Evolutionary conservation across 2,888 invertebrate species (phyloP).

Genomic region (Plemyria rubiginata): DNA sequence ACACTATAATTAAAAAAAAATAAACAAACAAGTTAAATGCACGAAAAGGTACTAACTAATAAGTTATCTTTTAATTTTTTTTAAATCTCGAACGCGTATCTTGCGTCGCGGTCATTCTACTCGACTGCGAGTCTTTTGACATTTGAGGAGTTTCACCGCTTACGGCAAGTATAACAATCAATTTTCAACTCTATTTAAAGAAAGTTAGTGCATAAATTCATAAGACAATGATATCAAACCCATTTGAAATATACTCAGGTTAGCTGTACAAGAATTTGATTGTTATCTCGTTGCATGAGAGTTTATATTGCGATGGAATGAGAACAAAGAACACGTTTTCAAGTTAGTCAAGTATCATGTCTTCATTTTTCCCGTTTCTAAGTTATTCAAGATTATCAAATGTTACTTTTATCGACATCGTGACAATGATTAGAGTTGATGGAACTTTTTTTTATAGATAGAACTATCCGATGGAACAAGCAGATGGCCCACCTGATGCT

Average conservation of each 20-base stretch:
- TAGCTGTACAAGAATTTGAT: slow-evolving; percentile 13
- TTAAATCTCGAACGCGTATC: slow-evolving; percentile 37
- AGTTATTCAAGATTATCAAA: slow-evolving; percentile 16
- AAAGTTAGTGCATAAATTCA: slow-evolving; percentile 17
- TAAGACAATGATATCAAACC: background rate
- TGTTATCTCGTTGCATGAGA: background rate
- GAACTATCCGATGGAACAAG: too few relatives aligned
- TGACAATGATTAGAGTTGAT: background rate
- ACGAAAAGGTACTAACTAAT: slow-evolving; percentile 5
- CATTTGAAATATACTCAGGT: slow-evolving; percentile 19
- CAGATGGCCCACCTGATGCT: too few relatives aligned
- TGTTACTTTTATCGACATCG: background rate
- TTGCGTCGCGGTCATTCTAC: slow-evolving; percentile 50
- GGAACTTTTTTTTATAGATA: background rate
- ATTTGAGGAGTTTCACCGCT: slow-evolving; percentile 41
- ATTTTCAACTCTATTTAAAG: slow-evolving; percentile 28
- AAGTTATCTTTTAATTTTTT: slow-evolving; percentile 26
- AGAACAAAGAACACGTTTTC: slow-evolving; percentile 35
- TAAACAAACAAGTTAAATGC: slow-evolving; percentile 16
- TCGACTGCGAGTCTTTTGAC: slow-evolving; percentile 48
- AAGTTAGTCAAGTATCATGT: slow-evolving; percentile 24
- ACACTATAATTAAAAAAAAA: slow-evolving; percentile 29
- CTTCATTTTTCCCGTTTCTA: slow-evolving; percentile 36
- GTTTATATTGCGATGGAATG: slow-evolving; percentile 16
- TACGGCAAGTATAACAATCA: slow-evolving; percentile 13